Base-by-base conservation (phyloP, 2,888 invertebrate species). In the Cyclophora albipunctata region DNA sequence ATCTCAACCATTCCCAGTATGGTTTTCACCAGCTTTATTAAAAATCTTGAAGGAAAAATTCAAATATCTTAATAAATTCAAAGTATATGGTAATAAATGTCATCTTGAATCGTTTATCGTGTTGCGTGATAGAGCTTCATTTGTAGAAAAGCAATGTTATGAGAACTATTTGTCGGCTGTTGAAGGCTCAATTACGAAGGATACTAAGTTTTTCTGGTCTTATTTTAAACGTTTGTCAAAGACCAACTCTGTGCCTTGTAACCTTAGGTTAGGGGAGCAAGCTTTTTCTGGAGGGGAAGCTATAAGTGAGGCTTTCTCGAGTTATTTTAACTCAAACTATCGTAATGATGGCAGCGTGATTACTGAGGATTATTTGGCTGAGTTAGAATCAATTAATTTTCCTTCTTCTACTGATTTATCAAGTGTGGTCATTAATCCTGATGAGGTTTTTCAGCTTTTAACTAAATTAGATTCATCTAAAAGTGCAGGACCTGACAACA, bases 131-230 rank as follows among this genome's bases (percentile, higher is more conserved):
- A 54, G 59, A 34, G 58, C 49, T 3, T 54, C 46, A 6, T 5
- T 5, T 3, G 4, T 59, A 20, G 59, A 59, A 40, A 44, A 49
- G 4, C 34, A 45, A 3, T 58, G 54, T 40, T 62, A 52, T 42
- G 37, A 46, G 0, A 20, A 6, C 5, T 59, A 56, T 40, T 52
- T 58, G 34, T 40, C 46, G 5, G 42, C 44, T 37, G 46, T 54
- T 20, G 58, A 59, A 46, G 20, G 45, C 4, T 44, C 52, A 1
- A 58, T 57, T 5, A 35, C 50, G 5, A 34, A 55, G 34, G 47
- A 55, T 40, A 58, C 62, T 6, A 62, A 55, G 45, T 4, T 34
- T 5, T 58, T 59, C 48, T 62, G 60, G 60, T 45, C 56, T 0
- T 62, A 51, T 42, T 6, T 61, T 2, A 60, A 58, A 48, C 53